Conservation (phyloP, 2,888 invertebrate genomes). For the Pseudococcus longispinus region DNA sequence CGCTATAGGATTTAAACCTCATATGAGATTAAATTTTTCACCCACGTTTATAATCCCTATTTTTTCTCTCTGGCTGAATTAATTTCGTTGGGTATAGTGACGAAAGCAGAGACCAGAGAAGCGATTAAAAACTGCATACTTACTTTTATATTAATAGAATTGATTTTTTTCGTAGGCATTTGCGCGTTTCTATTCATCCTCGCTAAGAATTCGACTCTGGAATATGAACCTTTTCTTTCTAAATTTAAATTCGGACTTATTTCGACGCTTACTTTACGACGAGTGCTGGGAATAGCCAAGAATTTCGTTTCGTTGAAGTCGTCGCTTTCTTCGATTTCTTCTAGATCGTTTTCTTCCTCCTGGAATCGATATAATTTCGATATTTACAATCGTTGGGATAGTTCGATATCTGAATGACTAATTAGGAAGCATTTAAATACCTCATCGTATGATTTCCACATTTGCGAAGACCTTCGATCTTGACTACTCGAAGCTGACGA, state of each 20-base stretch:
- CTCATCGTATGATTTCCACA: conserved; percentile 52
- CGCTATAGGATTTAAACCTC: not conserved
- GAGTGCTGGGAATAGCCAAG: conserved; percentile 55
- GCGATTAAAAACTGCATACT: conserved; percentile 1
- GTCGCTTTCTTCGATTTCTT: conserved; percentile 53
- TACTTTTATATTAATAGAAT: conserved; percentile 51
- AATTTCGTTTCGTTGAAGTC: conserved; percentile 55
- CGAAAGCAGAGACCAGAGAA: not conserved
- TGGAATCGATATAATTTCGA: not conserved
- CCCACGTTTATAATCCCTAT: conserved; percentile 3
- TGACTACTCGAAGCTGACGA: conserved; percentile 42
- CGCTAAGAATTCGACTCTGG: conserved; percentile 36
- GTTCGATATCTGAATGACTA: not conserved
- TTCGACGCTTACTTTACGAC: conserved; percentile 42
- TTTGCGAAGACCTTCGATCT: conserved; percentile 30
- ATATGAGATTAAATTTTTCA: conserved; percentile 31
- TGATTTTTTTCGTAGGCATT: not conserved
- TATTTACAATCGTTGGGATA: not conserved
- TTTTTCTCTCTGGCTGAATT: not conserved
- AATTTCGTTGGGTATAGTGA: not conserved
- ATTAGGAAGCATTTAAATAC: not conserved
- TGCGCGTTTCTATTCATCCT: conserved; percentile 44
- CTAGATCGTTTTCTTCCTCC: conserved; percentile 58
- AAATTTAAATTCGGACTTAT: conserved; percentile 12
- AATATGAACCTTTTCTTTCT: conserved; percentile 47